Conservation (phyloP, 2,113 vertebrate species). For the Polypterus bichir region DNA sequence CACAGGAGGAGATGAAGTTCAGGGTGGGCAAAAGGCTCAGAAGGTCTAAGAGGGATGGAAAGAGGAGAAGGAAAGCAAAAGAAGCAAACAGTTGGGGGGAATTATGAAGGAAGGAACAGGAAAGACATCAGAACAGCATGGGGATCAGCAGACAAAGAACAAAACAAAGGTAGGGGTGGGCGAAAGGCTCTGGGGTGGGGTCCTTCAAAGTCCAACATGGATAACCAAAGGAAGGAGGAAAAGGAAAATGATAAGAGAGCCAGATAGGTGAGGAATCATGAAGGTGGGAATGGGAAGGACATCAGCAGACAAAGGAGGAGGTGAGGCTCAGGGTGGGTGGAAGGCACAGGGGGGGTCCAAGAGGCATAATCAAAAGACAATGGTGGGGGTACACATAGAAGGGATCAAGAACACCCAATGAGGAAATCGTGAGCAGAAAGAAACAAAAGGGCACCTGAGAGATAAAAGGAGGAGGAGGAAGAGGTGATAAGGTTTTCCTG, state of each 20-base stretch:
- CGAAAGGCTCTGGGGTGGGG: no score
- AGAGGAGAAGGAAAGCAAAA: constrained; percentile 21
- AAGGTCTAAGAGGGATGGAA: no score
- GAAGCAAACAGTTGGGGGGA: not conserved
- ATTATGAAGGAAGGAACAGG: no score
- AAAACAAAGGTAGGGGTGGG: constrained; percentile 1
- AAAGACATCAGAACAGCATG: no score
- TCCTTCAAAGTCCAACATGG: no score
- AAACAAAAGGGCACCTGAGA: not conserved
- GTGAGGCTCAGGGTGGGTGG: not conserved
- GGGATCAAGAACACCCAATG: not conserved
- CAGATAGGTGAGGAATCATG: no score
- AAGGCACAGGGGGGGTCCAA: not conserved
- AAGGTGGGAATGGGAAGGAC: no score
- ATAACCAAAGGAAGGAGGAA: no score
- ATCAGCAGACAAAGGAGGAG: constrained; percentile 28
- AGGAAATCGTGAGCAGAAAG: not conserved
- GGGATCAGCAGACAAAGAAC: no score
- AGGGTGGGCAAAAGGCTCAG: constrained; percentile 10
- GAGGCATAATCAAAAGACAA: not conserved
- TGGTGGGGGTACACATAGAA: not conserved
- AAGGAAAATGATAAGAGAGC: no score
- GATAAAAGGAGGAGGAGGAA: not conserved
- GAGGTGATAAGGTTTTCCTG: no score
- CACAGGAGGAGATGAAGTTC: no score